Conservation (phyloP, 2,888 invertebrate genomes). For the Pheosia gnoma region DNA sequence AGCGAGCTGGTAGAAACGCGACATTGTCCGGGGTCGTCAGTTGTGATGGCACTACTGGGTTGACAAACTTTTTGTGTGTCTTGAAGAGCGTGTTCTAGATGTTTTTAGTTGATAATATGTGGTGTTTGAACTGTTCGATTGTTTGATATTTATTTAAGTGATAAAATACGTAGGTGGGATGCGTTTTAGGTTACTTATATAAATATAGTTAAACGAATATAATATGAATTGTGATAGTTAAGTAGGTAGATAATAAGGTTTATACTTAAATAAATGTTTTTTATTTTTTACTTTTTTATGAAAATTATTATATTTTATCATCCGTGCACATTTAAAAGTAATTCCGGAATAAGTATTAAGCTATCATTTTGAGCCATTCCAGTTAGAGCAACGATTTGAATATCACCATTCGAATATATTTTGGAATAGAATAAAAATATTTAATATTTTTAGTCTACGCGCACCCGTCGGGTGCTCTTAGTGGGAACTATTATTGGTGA, state of each 20-base stretch:
- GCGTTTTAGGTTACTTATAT: neutral
- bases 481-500: no score
- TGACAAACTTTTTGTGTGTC: slow-evolving; percentile 72
- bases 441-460: no score
- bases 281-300: neutral
- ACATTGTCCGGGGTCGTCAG: slow-evolving; percentile 52
- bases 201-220: neutral
- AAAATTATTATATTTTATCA: neutral
- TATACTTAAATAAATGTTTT: neutral
- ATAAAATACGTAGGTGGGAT: neutral
- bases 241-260: neutral
- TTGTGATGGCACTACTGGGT: slow-evolving; percentile 60
- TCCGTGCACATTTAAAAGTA: neutral
- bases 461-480: no score
- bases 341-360: no score
- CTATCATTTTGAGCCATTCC: no score
- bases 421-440: no score
- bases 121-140: slow-evolving; percentile 15
- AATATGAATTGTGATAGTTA: slow-evolving; percentile 9
- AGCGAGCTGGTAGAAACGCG: slow-evolving; percentile 36
- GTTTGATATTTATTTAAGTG: slow-evolving; percentile 1
- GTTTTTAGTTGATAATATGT: slow-evolving; percentile 3
- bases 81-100: slow-evolving; percentile 64
- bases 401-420: no score
- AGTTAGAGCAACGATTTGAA: no score